A percentile compares a stretch with the other conserved stretches of the same genome.
phyloP scores from a whole-genome alignment of 2,113 vertebrate genomes.

The Chrysochloris asiatica region DNA sequence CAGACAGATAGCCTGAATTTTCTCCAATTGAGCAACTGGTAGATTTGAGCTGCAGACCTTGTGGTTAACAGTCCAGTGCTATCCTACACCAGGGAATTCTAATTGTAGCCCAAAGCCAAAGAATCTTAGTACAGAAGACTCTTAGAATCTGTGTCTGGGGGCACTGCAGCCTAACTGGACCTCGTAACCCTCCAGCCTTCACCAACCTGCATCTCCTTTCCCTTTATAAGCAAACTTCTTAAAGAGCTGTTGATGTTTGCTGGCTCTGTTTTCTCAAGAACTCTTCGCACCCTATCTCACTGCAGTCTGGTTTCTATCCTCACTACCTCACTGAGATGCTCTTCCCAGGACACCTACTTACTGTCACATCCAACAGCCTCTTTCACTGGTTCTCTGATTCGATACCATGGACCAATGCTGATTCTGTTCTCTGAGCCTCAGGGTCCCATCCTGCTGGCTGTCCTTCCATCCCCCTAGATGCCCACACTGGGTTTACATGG shows the following conservation, averaged over 20 bases:
- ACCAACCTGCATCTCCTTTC: not conserved
- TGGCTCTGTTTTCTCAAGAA: conserved; percentile 25
- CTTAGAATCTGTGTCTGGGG: not conserved
- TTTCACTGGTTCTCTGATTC: not conserved
- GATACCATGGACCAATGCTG: not conserved
- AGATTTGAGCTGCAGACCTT: no score
- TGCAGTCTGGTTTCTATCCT: conserved; percentile 21
- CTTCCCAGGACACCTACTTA: not conserved
- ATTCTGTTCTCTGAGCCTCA: not conserved
- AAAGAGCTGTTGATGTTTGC: not conserved
- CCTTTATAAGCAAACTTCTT: not conserved
- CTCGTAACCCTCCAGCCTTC: not conserved
- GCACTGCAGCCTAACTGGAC: no score
- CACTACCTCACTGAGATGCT: not conserved
- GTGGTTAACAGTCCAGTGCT: no score
- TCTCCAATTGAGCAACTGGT: no score
- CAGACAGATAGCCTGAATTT: no score
- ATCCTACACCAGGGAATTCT: not conserved
- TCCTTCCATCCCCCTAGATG: not conserved
- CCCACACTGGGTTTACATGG: not conserved
- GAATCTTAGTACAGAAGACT: no score
- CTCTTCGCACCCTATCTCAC: conserved; percentile 5
- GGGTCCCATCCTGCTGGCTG: not conserved
- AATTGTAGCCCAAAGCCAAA: not conserved
- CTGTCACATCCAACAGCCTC: not conserved